Percentiles rank a stretch among this genome's conserved stretches.
Evolutionary conservation across 2,797 vertebrate species (phyloP).

Genomic region (Podargus strigoides): DNA sequence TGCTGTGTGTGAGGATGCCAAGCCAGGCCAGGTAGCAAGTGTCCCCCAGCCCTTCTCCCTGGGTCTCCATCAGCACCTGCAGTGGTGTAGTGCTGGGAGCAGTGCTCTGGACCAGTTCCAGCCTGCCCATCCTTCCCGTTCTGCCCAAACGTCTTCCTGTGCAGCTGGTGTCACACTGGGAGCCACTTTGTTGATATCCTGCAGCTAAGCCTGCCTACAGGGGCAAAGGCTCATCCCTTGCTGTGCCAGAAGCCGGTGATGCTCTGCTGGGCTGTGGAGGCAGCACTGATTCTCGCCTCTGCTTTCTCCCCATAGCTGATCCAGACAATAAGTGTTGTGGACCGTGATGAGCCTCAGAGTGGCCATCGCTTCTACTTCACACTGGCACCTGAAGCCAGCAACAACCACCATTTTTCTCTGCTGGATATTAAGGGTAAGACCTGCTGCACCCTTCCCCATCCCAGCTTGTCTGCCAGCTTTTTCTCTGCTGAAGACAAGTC

Average conservation of each 20-base stretch:
- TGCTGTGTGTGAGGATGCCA: constrained; percentile 92
- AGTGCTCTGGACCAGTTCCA: neutral
- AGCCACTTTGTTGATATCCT: neutral
- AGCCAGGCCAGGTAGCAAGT: constrained; percentile 89
- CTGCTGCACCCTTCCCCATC: neutral
- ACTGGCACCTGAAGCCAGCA: constrained; percentile 84
- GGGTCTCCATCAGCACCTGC: neutral
- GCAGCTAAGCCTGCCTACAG: rapidly evolving
- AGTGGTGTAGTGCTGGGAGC: rapidly evolving
- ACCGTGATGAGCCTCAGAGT: constrained; percentile 90
- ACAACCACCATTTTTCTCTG: constrained; percentile 89
- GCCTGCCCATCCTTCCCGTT: neutral
- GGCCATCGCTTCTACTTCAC: constrained; percentile 95
- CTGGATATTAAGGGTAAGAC: constrained; percentile 90
- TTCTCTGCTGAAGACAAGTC: neutral
- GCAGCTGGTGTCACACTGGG: neutral
- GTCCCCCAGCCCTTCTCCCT: neutral
- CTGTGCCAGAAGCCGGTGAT: rapidly evolving
- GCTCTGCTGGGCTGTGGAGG: neutral
- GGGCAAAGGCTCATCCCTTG: neutral
- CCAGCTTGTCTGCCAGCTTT: neutral
- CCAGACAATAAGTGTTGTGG: constrained; percentile 97
- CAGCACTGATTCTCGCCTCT: neutral
- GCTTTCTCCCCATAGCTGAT: constrained; percentile 81
- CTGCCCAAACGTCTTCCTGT: neutral